Evolutionary conservation across 2,797 vertebrate species (phyloP).

Genomic region (Lepus oiostolus): DNA sequence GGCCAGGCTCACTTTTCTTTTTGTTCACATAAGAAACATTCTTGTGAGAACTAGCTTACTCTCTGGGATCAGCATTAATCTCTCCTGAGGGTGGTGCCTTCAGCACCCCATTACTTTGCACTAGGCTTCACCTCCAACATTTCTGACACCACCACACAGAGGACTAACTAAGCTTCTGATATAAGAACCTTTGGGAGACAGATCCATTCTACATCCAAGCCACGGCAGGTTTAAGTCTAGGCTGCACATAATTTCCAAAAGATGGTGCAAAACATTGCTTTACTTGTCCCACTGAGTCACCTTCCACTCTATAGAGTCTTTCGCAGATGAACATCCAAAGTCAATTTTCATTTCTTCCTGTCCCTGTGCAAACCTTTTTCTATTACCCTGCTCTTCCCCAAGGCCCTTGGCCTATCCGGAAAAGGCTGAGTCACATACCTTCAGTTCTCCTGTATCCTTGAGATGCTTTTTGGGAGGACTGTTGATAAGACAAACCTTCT

Average conservation of each 20-base stretch:
- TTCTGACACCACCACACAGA: neutral
- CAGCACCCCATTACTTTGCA: neutral
- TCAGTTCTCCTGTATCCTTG: conserved; percentile 18
- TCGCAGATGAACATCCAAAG: neutral
- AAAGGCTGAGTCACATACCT: neutral
- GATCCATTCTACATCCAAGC: neutral
- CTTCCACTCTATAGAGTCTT: neutral
- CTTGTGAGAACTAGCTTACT: neutral
- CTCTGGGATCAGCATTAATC: neutral
- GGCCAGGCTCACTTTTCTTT: neutral
- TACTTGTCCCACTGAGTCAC: neutral
- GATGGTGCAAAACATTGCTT: neutral
- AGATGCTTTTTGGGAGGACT: neutral
- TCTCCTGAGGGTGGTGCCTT: neutral
- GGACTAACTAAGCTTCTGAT: neutral
- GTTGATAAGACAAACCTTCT: neutral
- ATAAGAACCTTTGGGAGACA: neutral
- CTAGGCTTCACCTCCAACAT: neutral
- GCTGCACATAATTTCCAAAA: neutral
- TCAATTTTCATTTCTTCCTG: conserved; percentile 32
- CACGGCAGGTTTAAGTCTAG: neutral
- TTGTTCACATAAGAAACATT: neutral
- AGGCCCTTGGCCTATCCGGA: neutral
- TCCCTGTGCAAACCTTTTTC: neutral
- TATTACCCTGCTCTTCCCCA: neutral